Percentiles rank a stretch among this genome's conserved stretches.
phyloP scores from a whole-genome alignment of 35 echinoderm and acorn worm genomes.

The Acanthaster planci region DNA sequence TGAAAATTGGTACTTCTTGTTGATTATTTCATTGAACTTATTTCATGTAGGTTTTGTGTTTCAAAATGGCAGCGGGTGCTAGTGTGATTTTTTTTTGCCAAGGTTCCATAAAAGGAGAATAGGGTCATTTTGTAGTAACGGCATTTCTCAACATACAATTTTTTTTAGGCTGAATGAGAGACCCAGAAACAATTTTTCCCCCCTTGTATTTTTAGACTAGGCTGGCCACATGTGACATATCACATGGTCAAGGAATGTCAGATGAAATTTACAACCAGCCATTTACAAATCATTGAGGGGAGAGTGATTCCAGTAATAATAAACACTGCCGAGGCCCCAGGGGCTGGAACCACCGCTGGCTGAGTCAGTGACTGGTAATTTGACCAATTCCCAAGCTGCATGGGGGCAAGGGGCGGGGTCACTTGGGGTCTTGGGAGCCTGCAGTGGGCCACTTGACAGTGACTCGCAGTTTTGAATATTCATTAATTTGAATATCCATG shows the following conservation, averaged over 20 bases:
- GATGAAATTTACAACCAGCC: slow-evolving; percentile 31
- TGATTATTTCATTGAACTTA: too few relatives aligned
- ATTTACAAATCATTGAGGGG: slow-evolving; percentile 33
- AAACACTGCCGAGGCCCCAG: not conserved
- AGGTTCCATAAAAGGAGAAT: too few relatives aligned
- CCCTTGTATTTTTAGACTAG: too few relatives aligned
- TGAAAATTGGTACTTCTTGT: too few relatives aligned
- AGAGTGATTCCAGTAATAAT: slow-evolving; percentile 29
- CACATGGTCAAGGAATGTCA: slow-evolving; percentile 28
- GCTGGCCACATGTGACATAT: slow-evolving; percentile 21
- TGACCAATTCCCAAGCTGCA: slow-evolving; percentile 18
- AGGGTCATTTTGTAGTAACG: too few relatives aligned
- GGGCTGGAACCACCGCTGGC: not conserved
- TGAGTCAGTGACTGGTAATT: slow-evolving; percentile 28
- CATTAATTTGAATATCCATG: not conserved
- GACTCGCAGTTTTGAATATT: slow-evolving; percentile 4
- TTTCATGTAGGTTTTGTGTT: too few relatives aligned
- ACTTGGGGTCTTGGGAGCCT: not conserved
- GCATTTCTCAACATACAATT: too few relatives aligned
- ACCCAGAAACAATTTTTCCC: too few relatives aligned
- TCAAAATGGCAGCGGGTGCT: too few relatives aligned
- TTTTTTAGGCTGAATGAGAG: too few relatives aligned
- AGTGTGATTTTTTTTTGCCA: too few relatives aligned
- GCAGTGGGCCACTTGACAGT: not conserved
- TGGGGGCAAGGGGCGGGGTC: slow-evolving; percentile 1